Conservation (phyloP, 35 echinoderm and acorn worm genomes). For the Strongylocentrotus purpuratus region DNA sequence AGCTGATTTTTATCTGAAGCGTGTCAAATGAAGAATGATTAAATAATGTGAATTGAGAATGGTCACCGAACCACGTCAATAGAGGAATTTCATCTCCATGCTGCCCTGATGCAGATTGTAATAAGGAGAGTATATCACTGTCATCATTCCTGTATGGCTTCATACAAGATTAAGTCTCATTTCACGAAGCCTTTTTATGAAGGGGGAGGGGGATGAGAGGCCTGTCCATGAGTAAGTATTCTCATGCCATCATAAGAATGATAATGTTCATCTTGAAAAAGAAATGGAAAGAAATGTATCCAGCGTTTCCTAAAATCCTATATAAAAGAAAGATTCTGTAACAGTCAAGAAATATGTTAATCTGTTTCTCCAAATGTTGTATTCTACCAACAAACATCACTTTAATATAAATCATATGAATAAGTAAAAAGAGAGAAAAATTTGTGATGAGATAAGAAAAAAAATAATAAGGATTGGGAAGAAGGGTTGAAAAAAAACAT, state of each 20-base stretch:
- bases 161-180: background rate
- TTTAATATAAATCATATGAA: too few species aligned
- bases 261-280: too few species aligned
- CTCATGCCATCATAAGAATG: too few species aligned
- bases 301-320: too few species aligned
- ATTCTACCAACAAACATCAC: too few species aligned
- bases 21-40: background rate
- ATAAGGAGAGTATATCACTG: background rate
- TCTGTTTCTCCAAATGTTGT: too few species aligned
- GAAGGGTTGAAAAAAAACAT: background rate
- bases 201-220: too few species aligned
- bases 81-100: background rate
- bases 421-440: too few species aligned
- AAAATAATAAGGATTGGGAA: background rate
- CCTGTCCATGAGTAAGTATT: too few species aligned
- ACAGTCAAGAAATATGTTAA: too few species aligned
- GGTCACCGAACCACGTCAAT: background rate
- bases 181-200: background rate
- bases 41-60: background rate
- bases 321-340: too few species aligned
- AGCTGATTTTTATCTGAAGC: slow-evolving; percentile 1
- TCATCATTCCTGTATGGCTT: background rate
- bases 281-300: too few species aligned
- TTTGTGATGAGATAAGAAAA: background rate
- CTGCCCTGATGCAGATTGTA: background rate